phyloP scores from a whole-genome alignment of 2,888 invertebrate genomes.

The Lomographa bimaculata region DNA sequence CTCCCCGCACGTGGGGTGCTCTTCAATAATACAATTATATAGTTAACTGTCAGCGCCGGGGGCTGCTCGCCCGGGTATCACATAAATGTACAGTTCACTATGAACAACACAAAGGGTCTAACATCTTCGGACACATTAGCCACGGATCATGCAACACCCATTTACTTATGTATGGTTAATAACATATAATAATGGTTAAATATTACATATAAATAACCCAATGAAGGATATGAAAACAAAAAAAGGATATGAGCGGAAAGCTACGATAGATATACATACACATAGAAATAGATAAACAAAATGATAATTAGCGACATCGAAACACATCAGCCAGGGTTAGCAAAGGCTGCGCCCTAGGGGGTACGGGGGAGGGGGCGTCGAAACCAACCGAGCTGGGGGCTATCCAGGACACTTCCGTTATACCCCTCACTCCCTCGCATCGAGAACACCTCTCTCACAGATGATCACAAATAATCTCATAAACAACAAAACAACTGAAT shows the following conservation, averaged over 20 bases:
- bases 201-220: constrained; percentile 46
- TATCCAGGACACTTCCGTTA: constrained; percentile 80
- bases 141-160: constrained; percentile 83
- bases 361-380: constrained; percentile 67
- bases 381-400: constrained; percentile 78
- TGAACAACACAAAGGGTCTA: constrained; percentile 81
- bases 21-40: constrained; percentile 31
- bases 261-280: constrained; percentile 77
- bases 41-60: constrained; percentile 75
- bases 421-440: constrained; percentile 83
- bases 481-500: constrained; percentile 75
- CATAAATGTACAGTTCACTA: constrained; percentile 71
- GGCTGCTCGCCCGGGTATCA: constrained; percentile 54
- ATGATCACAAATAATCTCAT: constrained; percentile 78
- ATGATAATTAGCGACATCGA: constrained; percentile 78
- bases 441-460: constrained; percentile 84
- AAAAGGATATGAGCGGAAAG: constrained; percentile 57
- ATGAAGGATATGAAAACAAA: constrained; percentile 51
- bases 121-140: constrained; percentile 77
- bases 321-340: constrained; percentile 83
- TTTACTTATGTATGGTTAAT: constrained; percentile 65
- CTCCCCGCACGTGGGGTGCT: constrained; percentile 23
- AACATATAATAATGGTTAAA: constrained; percentile 46
- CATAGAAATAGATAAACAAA: constrained; percentile 66
- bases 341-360: constrained; percentile 81